A percentile compares a stretch with the other conserved stretches of the same genome.
Evolutionary conservation across 1,140 invertebrate species (phyloP).

Genomic region (Leptopilina clavipes): DNA sequence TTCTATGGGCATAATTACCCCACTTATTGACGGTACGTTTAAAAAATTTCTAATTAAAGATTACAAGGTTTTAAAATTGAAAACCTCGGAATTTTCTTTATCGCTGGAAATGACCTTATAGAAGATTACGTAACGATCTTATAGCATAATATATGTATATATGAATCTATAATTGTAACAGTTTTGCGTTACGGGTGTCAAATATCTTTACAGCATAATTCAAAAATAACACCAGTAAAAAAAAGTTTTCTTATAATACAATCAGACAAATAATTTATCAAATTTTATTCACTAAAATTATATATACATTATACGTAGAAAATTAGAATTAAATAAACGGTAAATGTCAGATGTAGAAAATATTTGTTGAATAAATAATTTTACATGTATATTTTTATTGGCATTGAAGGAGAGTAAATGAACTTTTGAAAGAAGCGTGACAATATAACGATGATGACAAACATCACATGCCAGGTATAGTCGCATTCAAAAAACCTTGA

Average conservation of each 20-base stretch:
- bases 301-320: not conserved
- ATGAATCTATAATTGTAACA: not conserved
- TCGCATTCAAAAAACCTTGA: not conserved
- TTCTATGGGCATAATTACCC: too few relatives aligned
- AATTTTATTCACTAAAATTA: not conserved
- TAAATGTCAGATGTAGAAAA: not conserved
- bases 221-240: not conserved
- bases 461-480: conserved; percentile 7
- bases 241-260: not conserved
- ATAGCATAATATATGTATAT: too few relatives aligned
- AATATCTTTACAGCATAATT: not conserved
- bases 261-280: not conserved
- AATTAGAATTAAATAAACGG: not conserved
- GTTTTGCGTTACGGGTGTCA: not conserved
- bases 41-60: too few relatives aligned
- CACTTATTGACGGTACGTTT: too few relatives aligned
- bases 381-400: not conserved
- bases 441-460: not conserved
- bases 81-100: not conserved
- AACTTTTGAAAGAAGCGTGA: conserved; percentile 11
- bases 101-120: not conserved
- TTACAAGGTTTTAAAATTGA: conserved; percentile 24
- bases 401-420: conserved; percentile 23
- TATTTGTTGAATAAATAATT: not conserved
- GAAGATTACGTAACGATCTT: not conserved